A percentile compares a stretch with the other conserved stretches of the same genome.
Conservation (phyloP, 2,888 invertebrate genomes). For the Saturnia japonica region DNA sequence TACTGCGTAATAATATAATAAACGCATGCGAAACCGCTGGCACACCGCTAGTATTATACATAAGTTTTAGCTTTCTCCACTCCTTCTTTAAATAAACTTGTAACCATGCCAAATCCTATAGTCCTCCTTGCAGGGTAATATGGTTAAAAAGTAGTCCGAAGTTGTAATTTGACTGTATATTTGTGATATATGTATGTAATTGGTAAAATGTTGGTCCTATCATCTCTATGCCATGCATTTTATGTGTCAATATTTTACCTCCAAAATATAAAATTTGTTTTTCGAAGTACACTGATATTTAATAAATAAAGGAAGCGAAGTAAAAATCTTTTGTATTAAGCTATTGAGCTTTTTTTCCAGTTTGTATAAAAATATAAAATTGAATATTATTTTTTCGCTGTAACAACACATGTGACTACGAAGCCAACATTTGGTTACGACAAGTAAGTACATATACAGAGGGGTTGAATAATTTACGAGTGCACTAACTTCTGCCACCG, state of each 20-base stretch:
- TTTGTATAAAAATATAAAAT: constrained; percentile 13
- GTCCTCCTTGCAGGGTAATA: no score
- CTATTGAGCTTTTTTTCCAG: neutral
- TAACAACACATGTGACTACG: constrained; percentile 50
- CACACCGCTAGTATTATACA: no score
- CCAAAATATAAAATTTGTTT: neutral
- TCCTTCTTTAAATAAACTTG: no score
- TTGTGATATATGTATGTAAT: no score
- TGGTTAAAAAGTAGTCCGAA: no score
- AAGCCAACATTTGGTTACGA: constrained; percentile 58
- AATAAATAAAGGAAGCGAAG: neutral
- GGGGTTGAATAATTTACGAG: constrained; percentile 78
- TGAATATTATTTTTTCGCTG: constrained; percentile 15
- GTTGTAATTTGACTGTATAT: no score
- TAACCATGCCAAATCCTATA: no score
- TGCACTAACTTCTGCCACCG: constrained; percentile 69
- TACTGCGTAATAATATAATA: no score
- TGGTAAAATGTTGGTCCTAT: neutral
- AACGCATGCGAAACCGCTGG: no score
- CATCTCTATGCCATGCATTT: neutral
- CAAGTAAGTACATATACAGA: constrained; percentile 57
- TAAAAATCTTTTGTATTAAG: neutral
- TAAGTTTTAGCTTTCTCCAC: no score
- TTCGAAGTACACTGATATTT: neutral
- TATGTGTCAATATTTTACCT: neutral